Base-by-base conservation (phyloP, 2,113 vertebrate genomes). In the Phyllopteryx taeniolatus region DNA sequence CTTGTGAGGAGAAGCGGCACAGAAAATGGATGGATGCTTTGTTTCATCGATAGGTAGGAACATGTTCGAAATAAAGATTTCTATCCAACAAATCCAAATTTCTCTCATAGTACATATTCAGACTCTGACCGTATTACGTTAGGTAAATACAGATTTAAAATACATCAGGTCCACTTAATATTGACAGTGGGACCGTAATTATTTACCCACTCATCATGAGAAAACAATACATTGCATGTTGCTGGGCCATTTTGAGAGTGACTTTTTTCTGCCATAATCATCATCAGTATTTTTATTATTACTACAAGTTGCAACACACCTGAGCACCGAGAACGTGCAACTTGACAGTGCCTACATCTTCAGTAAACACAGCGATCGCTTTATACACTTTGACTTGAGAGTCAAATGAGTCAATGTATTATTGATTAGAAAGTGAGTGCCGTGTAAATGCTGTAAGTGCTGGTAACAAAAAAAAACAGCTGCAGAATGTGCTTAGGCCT, bases 401-500 rank as follows among this genome's bases (percentile, higher is more conserved):
- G 33, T 33, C 13, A 14, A 33, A 33, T 33, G 27, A 22, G 11
- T 5, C 22, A 27, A 57, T 57, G 13, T 33, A 33, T 6, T 33
- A 33, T 6, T 8, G 27, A 60, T 33, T 60, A 33, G 5, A 33
- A 12, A 14, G 14, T 7, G 31, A 49, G 13, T 20, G 49, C 49
- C 49, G 6, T 17, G 11, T 47, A 46, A 56, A n/a, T 59, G 11
- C 11, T 14, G n/a, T 31, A 8, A 15, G 43, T 19, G 46, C 71
- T 14, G 43, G 66, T 77, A 64, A 22, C 27, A 39, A 39, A 39
- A 2, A 39, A 2, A 66, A 39, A 79, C 81, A 85, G 71, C 69
- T 84, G 82, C 22, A 42, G 63, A 31, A 47, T 42, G 70, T 33
- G 44, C 44, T n/a, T 27, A 19, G 82, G 86, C 84, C 84, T 80